Conservation (phyloP, 2,113 vertebrate species). For the Potamarius usumacintae region DNA sequence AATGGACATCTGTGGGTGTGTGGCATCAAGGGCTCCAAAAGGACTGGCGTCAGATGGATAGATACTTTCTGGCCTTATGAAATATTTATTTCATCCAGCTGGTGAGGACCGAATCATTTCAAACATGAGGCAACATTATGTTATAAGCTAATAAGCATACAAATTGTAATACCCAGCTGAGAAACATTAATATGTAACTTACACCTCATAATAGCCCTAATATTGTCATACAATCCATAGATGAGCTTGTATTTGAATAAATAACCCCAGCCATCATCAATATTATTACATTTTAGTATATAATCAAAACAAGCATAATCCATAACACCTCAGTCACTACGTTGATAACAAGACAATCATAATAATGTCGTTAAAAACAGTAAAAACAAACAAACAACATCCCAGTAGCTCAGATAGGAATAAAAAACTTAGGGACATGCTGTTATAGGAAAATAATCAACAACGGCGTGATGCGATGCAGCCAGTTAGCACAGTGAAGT, state of each 20-base stretch:
- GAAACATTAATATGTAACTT: background rate
- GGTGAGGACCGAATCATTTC: background rate
- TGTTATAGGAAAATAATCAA: background rate
- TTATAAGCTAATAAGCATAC: slow-evolving; percentile 17
- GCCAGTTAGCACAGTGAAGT: no score
- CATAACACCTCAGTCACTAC: background rate
- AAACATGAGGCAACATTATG: slow-evolving; percentile 3
- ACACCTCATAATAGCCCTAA: background rate
- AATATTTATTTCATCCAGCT: slow-evolving; percentile 36
- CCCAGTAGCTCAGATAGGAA: background rate
- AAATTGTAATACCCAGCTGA: background rate
- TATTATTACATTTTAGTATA: background rate
- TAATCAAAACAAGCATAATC: background rate
- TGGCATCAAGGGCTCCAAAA: slow-evolving; percentile 7
- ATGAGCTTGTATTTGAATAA: background rate
- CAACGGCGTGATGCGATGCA: no score
- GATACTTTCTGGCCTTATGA: slow-evolving; percentile 42
- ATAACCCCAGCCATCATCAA: background rate
- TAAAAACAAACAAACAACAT: background rate
- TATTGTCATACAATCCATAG: background rate
- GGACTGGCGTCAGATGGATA: slow-evolving; percentile 27
- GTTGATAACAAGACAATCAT: background rate
- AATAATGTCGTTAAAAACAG: background rate
- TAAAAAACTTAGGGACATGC: background rate
- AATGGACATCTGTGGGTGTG: slow-evolving; percentile 1